These are phyloP conservation scores for Drosophila koepferae DNA, from an alignment of 2,888 invertebrate species.

Conservation along the genomic window DNA sequence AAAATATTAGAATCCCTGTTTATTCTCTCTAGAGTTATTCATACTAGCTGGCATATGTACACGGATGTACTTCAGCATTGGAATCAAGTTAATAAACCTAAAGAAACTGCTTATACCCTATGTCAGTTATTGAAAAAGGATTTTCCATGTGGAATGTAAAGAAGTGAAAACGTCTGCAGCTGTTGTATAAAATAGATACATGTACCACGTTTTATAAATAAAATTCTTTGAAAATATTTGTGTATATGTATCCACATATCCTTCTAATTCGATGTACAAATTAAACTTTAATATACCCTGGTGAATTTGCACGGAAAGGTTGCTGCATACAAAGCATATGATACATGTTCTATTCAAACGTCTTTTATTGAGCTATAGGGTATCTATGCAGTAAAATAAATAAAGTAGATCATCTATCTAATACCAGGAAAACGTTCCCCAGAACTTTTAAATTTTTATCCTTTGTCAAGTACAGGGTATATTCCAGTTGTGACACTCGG, in stretches of 20 bases:
- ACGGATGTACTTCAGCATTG: neutral
- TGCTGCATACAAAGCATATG: neutral
- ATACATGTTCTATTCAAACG: too few relatives aligned
- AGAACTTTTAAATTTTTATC: too few relatives aligned
- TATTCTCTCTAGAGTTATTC: neutral
- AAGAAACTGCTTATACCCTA: conserved; percentile 1
- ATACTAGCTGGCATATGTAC: neutral
- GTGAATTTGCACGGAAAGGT: neutral
- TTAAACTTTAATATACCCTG: neutral
- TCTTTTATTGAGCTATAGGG: neutral
- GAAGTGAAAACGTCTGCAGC: neutral
- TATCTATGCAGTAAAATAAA: neutral
- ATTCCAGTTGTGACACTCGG: neutral
- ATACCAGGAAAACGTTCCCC: neutral
- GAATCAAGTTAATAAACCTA: neutral
- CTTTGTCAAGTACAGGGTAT: conserved; percentile 12
- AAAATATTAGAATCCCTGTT: neutral
- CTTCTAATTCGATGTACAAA: neutral
- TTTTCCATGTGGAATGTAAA: neutral
- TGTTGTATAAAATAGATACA: neutral
- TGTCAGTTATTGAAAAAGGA: neutral
- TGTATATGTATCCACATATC: neutral
- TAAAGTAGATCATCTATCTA: neutral
- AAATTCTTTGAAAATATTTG: neutral
- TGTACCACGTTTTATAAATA: neutral